phyloP scores from a whole-genome alignment of 1,140 invertebrate species.

The Hylyphantes graminicola region DNA sequence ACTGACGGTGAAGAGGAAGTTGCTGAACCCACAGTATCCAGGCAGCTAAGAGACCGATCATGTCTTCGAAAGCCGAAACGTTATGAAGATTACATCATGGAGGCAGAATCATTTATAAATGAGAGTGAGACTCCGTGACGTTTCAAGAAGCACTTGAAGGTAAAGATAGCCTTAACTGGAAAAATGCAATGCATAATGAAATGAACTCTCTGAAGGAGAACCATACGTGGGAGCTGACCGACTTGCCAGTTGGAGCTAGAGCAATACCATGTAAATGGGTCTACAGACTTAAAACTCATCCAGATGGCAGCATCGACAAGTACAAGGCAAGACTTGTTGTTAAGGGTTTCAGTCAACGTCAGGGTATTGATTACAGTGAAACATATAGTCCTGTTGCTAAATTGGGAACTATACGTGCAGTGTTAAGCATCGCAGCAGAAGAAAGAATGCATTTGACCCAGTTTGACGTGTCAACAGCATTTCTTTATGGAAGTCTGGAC shows the following conservation, averaged over 20 bases:
- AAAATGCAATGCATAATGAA: slow-evolving; percentile 52
- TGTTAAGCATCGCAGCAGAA: slow-evolving; percentile 22
- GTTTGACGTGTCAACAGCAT: slow-evolving; percentile 67
- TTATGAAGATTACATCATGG: slow-evolving; percentile 29
- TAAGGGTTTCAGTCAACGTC: slow-evolving; percentile 54
- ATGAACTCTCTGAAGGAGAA: slow-evolving; percentile 39
- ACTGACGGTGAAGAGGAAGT: not conserved
- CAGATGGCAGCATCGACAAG: slow-evolving; percentile 43
- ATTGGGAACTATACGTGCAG: slow-evolving; percentile 19
- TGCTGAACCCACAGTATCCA: not conserved
- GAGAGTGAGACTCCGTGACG: slow-evolving; percentile 6
- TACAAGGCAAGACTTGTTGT: slow-evolving; percentile 58
- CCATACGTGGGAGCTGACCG: slow-evolving; percentile 36
- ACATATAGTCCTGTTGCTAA: slow-evolving; percentile 54
- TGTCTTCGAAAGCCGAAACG: not conserved
- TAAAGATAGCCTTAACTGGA: slow-evolving; percentile 32
- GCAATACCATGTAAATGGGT: slow-evolving; percentile 61
- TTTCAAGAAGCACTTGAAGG: slow-evolving; percentile 37
- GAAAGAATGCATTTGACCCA: slow-evolving; percentile 31
- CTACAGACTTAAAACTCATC: slow-evolving; percentile 13
- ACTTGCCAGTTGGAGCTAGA: slow-evolving; percentile 42
- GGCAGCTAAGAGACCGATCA: slow-evolving; percentile 12
- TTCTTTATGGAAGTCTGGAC: slow-evolving; percentile 67
- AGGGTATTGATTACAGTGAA: slow-evolving; percentile 53
- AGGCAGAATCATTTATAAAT: not conserved